These are phyloP conservation scores for Drosophila koepferae DNA, from an alignment of 2,888 invertebrate species.

Conservation along the genomic window DNA sequence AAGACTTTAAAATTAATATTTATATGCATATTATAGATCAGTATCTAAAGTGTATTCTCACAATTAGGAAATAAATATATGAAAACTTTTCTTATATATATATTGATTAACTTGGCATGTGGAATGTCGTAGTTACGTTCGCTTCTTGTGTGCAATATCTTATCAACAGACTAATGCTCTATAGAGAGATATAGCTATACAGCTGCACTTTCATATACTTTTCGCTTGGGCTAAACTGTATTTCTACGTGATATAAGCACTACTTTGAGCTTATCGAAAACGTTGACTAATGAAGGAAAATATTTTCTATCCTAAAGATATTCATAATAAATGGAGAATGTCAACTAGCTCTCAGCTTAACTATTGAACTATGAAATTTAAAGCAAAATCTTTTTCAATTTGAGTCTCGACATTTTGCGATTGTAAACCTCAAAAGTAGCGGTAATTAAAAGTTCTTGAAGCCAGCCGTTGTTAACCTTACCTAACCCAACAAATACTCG, in stretches of 20 bases:
- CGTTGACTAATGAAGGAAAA: background rate
- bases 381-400: constrained; percentile 24
- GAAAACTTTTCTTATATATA: background rate
- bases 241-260: background rate
- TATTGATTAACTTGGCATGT: background rate
- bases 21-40: constrained; percentile 1
- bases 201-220: background rate
- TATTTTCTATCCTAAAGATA: background rate
- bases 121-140: background rate
- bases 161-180: background rate
- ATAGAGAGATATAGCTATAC: background rate
- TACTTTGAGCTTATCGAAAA: too few species aligned
- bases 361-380: background rate
- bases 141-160: background rate
- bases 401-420: background rate
- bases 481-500: constrained; percentile 21
- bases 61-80: background rate
- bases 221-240: background rate
- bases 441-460: constrained; percentile 3
- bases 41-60: background rate
- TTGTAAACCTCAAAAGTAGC: background rate
- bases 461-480: constrained; percentile 21
- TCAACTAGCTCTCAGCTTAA: background rate
- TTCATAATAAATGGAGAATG: background rate
- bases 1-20: background rate